Conservation (phyloP, 2,888 invertebrate genomes). For the Mythimna lalbum region DNA sequence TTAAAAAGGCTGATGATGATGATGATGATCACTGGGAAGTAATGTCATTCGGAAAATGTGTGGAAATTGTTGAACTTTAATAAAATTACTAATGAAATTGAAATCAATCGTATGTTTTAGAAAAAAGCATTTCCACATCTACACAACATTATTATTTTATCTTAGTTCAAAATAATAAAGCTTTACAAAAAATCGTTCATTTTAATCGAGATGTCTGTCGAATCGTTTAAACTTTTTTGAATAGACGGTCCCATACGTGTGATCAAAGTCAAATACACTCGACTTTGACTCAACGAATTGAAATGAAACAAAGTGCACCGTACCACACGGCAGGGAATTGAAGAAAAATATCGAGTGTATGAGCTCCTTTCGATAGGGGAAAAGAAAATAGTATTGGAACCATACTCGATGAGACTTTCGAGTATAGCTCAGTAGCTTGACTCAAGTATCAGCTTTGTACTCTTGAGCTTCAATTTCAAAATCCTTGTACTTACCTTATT, state of each 20-base stretch:
- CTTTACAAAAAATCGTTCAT: background rate
- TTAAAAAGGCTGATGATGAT: no score
- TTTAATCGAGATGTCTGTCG: background rate
- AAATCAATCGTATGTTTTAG: no score
- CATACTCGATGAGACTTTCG: background rate
- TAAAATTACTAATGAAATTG: no score
- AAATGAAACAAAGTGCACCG: conserved; percentile 59
- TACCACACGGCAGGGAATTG: conserved; percentile 40
- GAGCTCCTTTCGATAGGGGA: conserved; percentile 26
- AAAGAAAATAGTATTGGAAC: conserved; percentile 32
- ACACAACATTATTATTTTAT: no score
- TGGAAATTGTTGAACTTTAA: no score
- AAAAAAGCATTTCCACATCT: no score
- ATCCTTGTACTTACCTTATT: background rate
- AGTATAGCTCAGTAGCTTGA: conserved; percentile 1
- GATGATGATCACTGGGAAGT: no score
- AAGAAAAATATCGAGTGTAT: conserved; percentile 55
- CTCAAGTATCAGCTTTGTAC: conserved; percentile 1
- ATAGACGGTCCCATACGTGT: conserved; percentile 2
- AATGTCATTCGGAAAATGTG: no score
- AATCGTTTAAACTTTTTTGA: conserved; percentile 38
- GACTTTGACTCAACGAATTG: conserved; percentile 54
- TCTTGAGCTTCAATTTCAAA: background rate
- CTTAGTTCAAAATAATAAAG: background rate
- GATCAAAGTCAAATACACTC: conserved; percentile 54